Evolutionary conservation across 2,888 invertebrate species (phyloP).

Genomic region (Crocallis elinguaria): DNA sequence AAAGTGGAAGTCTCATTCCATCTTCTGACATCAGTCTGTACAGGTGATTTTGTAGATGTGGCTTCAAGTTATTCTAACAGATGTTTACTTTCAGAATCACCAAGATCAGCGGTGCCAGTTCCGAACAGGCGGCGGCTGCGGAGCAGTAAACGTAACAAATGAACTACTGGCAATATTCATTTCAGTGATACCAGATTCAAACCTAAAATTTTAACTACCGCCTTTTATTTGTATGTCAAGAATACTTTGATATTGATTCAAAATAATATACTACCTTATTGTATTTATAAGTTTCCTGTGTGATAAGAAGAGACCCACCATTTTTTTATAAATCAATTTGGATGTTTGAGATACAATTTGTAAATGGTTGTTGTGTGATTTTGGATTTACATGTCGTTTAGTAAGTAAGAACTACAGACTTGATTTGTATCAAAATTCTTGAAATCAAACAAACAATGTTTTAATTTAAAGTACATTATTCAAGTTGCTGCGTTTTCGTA

Average conservation of each 20-base stretch:
- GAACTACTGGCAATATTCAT: conserved; percentile 17
- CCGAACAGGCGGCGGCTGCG: conserved; percentile 62
- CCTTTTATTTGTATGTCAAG: conserved; percentile 13
- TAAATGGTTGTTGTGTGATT: conserved; percentile 30
- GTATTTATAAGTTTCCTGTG: conserved; percentile 11
- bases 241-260: background rate
- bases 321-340: conserved; percentile 36
- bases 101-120: conserved; percentile 43
- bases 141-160: conserved; percentile 65
- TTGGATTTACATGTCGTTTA: background rate
- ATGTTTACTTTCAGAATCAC: conserved; percentile 52
- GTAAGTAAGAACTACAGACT: background rate
- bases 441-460: no score
- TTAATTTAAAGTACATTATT: no score
- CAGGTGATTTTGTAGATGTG: no score
- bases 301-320: conserved; percentile 34
- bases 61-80: no score
- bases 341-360: conserved; percentile 30
- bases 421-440: no score
- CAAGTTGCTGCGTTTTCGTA: no score
- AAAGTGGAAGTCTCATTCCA: no score
- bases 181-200: background rate
- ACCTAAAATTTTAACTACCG: conserved; percentile 13
- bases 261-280: no score
- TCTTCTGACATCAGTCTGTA: no score